Percentiles rank a stretch among this genome's conserved stretches.
Conservation (phyloP, 2,797 vertebrate genomes). For the Sebastes paucispinis region DNA sequence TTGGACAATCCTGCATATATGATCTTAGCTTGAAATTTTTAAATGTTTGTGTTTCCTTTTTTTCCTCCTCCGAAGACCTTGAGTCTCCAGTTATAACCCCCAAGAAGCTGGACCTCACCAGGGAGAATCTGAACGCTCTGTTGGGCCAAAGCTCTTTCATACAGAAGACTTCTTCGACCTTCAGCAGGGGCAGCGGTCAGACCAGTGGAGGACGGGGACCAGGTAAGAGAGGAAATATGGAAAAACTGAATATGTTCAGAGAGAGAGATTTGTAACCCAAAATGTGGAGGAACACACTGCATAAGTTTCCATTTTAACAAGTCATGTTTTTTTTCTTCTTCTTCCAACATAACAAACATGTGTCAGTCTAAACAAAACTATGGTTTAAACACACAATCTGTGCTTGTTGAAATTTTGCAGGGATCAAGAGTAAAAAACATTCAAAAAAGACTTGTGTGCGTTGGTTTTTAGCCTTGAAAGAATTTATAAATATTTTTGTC, state of each 20-base stretch:
- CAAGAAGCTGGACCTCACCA: constrained; percentile 83
- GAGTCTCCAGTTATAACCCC: constrained; percentile 55
- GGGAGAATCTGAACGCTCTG: constrained; percentile 85
- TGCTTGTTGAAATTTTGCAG: not conserved
- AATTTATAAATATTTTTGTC: constrained; percentile 34
- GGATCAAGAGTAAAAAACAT: not conserved
- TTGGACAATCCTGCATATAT: not conserved
- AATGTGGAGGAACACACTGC: not conserved
- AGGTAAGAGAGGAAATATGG: constrained; percentile 75
- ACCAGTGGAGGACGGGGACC: constrained; percentile 84
- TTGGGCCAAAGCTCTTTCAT: constrained; percentile 80
- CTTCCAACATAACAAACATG: not conserved
- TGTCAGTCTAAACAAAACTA: not conserved
- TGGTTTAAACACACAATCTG: not conserved
- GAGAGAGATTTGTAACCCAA: not conserved
- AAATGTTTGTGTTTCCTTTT: not conserved
- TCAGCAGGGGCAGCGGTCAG: constrained; percentile 83
- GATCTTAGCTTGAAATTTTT: not conserved
- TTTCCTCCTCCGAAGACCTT: constrained; percentile 14
- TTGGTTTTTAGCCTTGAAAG: constrained; percentile 8
- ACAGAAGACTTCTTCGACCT: constrained; percentile 74
- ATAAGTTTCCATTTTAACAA: not conserved
- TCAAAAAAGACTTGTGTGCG: constrained; percentile 9
- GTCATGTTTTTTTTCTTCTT: not conserved
- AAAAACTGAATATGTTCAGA: not conserved